Evolutionary conservation across 2,888 invertebrate species (phyloP), one percentile per base, ranked within the genome.

Genomic region (Beris chalybata): DNA sequence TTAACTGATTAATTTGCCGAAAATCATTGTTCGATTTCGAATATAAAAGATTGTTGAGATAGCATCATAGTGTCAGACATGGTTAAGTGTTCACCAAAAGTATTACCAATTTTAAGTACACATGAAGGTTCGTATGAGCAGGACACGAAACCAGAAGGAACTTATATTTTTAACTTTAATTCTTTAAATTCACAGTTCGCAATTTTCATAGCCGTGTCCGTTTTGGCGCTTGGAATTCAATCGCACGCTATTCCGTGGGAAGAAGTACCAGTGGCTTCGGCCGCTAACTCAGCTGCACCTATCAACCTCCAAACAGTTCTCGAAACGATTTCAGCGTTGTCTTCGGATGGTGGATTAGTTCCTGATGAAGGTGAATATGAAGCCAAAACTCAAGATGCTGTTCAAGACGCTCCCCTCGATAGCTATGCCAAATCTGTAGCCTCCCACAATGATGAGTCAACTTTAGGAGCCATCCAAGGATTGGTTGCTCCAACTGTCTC

Each of bases 301-400:
- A 73, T 83, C 67, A 83, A 83, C 74, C 76, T 82, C 30, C 82
- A 81, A 61, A 81, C 83, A 68, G 83, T 82, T 64, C 82, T 82
- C 73, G 82, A 82, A 76, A 84, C 85, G 52, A 12, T 48, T 12
- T 12, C 38, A 38, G 38, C 38, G 1, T 3, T 38, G 38, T 9
- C 38, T 4, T 3, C 38, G 5, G 2, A 38, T 38, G 38, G 38
- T 38, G 38, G 38, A 38, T 1, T 38, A 38, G 38, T 38, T 38
- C 1, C 38, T 6, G 12, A 1, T 45, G 29, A 54, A 48, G 72
- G 71, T 48, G 71, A 69, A 67, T 76, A 75, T 63, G 74, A 74
- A n/a, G 82, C 82, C 59, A 82, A 82, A 58, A 83, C 79, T 56
- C 79, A 81, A 71, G 83, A 83, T 66, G 79, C 83, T 53, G 73